These are phyloP conservation scores for Saccopteryx leptura DNA, from an alignment of 2,113 vertebrate genomes.

Conservation along the genomic window DNA sequence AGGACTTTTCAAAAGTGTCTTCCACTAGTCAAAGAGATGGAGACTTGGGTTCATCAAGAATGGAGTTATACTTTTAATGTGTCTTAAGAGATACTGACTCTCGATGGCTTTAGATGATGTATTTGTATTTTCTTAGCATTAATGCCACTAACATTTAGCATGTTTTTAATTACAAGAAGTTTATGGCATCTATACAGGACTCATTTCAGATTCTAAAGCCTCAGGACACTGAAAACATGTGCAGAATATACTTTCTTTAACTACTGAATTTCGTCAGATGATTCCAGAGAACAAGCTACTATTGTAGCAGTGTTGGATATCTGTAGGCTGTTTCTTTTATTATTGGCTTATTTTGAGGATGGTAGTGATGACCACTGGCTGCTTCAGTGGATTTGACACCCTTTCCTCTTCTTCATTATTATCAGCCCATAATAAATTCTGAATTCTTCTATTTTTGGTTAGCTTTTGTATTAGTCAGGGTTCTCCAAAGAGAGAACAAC, in stretches of 20 bases:
- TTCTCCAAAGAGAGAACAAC: constrained; percentile 31
- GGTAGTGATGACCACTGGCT: neutral
- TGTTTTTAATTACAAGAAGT: constrained; percentile 79
- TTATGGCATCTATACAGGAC: constrained; percentile 69
- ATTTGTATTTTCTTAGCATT: constrained; percentile 68
- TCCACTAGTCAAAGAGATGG: constrained; percentile 22
- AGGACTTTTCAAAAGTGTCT: neutral
- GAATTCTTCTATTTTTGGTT: constrained; percentile 8
- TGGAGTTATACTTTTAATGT: constrained; percentile 25
- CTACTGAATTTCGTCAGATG: neutral
- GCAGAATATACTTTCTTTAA: constrained; percentile 64
- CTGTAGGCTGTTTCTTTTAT: neutral
- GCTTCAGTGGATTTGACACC: neutral
- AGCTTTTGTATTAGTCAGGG: neutral
- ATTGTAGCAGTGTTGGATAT: neutral
- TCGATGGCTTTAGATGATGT: constrained; percentile 28
- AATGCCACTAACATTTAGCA: constrained; percentile 71
- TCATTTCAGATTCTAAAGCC: constrained; percentile 77
- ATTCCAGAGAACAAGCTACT: constrained; percentile 3
- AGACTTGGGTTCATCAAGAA: neutral
- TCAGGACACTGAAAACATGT: constrained; percentile 73
- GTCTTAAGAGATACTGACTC: constrained; percentile 25
- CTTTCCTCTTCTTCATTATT: constrained; percentile 29
- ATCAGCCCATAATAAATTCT: neutral
- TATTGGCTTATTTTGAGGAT: neutral